Conservation (phyloP, 2,888 invertebrate species). For the Hybos culiciformis region DNA sequence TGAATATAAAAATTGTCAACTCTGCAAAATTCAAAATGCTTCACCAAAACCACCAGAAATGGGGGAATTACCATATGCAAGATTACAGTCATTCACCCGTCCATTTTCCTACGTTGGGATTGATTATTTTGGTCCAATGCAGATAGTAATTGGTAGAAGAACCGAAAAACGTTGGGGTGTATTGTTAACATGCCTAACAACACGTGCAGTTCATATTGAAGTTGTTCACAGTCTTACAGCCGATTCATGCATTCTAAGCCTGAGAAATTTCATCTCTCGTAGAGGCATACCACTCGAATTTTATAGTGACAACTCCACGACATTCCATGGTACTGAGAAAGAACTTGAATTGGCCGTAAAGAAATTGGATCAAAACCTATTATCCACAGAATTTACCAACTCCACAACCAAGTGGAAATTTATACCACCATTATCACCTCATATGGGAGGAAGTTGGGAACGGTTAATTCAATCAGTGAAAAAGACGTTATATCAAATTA, state of each 20-base stretch:
- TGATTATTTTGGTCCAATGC: slow-evolving; percentile 11
- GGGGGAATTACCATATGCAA: slow-evolving; percentile 8
- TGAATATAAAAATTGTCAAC: slow-evolving; percentile 6
- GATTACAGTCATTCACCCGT: slow-evolving; percentile 7
- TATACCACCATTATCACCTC: slow-evolving; percentile 16
- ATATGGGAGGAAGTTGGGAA: slow-evolving; percentile 14
- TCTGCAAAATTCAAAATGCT: slow-evolving; percentile 12
- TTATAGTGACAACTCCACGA: slow-evolving; percentile 12
- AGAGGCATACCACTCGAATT: slow-evolving; percentile 9
- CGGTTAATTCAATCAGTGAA: slow-evolving; percentile 11
- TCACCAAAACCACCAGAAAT: slow-evolving; percentile 8
- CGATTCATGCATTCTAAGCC: slow-evolving; percentile 10
- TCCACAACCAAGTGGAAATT: slow-evolving; percentile 15
- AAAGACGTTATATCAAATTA: slow-evolving; percentile 6
- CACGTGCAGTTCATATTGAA: slow-evolving; percentile 12
- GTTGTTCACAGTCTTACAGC: slow-evolving; percentile 17
- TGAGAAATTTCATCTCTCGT: slow-evolving; percentile 10
- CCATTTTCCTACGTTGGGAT: slow-evolving; percentile 10
- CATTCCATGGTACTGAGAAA: slow-evolving; percentile 10
- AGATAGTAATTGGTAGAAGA: slow-evolving; percentile 8
- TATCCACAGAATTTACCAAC: slow-evolving; percentile 1
- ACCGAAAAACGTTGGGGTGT: slow-evolving; percentile 11
- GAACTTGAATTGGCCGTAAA: slow-evolving; percentile 3
- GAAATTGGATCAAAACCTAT: background rate
- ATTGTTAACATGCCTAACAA: slow-evolving; percentile 13